Percentiles rank a stretch among this genome's conserved stretches.
Conservation (phyloP, 1,140 invertebrate genomes). For the Heliconius hermathena region DNA sequence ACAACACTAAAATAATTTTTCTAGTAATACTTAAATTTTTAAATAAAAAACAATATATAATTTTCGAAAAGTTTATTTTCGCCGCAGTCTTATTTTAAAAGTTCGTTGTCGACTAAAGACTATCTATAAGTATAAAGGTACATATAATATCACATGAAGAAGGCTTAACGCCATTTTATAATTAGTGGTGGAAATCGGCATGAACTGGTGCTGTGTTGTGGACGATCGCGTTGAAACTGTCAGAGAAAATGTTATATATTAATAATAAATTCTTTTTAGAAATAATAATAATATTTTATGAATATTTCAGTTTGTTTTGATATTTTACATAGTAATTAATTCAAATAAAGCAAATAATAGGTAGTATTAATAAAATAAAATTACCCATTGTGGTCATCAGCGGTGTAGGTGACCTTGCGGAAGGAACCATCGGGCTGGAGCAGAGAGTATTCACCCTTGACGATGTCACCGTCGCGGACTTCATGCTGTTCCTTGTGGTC, state of each 20-base stretch:
- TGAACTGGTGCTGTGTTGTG: conserved; percentile 84
- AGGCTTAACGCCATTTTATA: conserved; percentile 50
- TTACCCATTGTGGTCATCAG: conserved; percentile 87
- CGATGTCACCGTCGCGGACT: conserved; percentile 77
- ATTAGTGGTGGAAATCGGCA: conserved; percentile 74
- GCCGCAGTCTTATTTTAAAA: conserved; percentile 76
- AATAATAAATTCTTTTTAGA: neutral
- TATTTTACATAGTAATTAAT: too few relatives aligned
- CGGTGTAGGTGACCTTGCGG: conserved; percentile 88
- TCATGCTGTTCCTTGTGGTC: conserved; percentile 82
- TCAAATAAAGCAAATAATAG: neutral
- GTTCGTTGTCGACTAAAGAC: conserved; percentile 72
- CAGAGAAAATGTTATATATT: conserved; percentile 23
- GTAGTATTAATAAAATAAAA: conserved; percentile 11
- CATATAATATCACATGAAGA: conserved; percentile 77
- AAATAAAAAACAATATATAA: conserved; percentile 37
- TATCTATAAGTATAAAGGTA: conserved; percentile 75
- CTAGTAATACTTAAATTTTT: neutral
- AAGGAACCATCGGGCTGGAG: conserved; percentile 86
- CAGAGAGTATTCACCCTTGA: conserved; percentile 82
- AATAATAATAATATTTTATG: too few relatives aligned
- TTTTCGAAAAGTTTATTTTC: conserved; percentile 76
- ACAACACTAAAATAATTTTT: neutral
- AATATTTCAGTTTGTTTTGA: too few relatives aligned
- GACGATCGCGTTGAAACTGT: conserved; percentile 85